phyloP scores from a whole-genome alignment of 2,888 invertebrate species.

The Bruchidius siliquastri region DNA sequence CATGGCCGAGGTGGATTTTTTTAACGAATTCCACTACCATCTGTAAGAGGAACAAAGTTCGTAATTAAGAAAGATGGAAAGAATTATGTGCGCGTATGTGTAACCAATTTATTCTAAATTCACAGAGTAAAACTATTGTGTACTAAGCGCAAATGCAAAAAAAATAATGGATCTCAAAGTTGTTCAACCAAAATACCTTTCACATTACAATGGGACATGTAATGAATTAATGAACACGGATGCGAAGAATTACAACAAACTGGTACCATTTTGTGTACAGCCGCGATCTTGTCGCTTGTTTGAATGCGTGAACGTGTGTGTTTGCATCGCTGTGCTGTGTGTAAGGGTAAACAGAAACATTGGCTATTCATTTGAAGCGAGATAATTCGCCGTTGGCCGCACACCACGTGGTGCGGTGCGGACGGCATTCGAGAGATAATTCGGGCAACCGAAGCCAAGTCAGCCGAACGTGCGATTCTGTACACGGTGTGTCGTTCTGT shows the following conservation, averaged over 20 bases:
- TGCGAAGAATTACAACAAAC: not conserved
- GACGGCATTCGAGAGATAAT: not conserved
- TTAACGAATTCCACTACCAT: too few species aligned
- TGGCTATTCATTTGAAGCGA: not conserved
- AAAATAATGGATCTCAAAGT: too few species aligned
- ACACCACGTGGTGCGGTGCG: not conserved
- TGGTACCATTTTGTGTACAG: not conserved
- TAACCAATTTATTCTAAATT: too few species aligned
- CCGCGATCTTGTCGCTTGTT: not conserved
- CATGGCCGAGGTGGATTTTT: too few species aligned
- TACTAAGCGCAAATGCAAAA: too few species aligned
- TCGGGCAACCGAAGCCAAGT: not conserved
- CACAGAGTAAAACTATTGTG: too few species aligned
- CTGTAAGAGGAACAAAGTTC: too few species aligned
- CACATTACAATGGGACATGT: too few species aligned
- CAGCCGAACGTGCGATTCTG: not conserved
- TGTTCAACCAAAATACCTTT: too few species aligned
- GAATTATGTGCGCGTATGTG: too few species aligned
- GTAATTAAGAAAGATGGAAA: too few species aligned
- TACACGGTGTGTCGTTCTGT: not conserved
- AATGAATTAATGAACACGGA: too few species aligned
- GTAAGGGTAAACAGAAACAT: not conserved
- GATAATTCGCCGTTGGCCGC: not conserved
- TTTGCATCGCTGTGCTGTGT: not conserved
- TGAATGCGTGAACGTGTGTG: not conserved